Conservation (phyloP, 2,113 vertebrate genomes). For the Albula goreensis region DNA sequence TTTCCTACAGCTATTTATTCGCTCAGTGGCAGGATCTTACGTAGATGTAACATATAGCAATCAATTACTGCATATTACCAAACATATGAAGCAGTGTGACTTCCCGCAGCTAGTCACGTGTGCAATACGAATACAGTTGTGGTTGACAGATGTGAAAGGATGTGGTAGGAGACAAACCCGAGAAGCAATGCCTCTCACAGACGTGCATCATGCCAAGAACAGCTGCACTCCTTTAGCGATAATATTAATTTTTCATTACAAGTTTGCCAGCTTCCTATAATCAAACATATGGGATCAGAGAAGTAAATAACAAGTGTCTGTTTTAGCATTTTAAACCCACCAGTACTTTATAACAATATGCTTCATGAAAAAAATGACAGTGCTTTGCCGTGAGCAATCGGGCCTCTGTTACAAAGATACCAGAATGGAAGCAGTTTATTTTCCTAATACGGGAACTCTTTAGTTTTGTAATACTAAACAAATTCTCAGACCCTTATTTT, state of each 20-base stretch:
- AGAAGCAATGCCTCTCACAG: conserved; percentile 33
- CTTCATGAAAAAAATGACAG: conserved; percentile 16
- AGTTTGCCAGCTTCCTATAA: conserved; percentile 40
- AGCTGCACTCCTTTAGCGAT: conserved; percentile 42
- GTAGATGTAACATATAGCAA: background rate
- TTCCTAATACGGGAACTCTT: background rate
- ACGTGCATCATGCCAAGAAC: conserved; percentile 43
- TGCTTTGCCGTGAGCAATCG: background rate
- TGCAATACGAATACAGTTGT: conserved; percentile 37
- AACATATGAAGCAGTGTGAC: conserved; percentile 25
- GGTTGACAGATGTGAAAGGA: conserved; percentile 42
- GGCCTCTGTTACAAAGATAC: background rate
- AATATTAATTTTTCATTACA: conserved; percentile 41
- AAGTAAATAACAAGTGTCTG: conserved; percentile 14
- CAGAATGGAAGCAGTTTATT: background rate
- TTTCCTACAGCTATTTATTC: background rate
- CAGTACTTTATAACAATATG: conserved; percentile 28
- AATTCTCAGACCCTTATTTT: background rate
- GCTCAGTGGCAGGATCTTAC: background rate
- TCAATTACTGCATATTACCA: background rate
- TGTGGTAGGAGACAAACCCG: conserved; percentile 29
- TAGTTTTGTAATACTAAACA: background rate
- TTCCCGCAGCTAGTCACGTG: conserved; percentile 40
- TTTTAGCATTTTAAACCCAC: conserved; percentile 31
- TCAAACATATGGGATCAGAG: conserved; percentile 51